Evolutionary conservation across 2,797 vertebrate species (phyloP), one percentile per base, ranked within the genome.

Genomic region (Characodon lateralis): DNA sequence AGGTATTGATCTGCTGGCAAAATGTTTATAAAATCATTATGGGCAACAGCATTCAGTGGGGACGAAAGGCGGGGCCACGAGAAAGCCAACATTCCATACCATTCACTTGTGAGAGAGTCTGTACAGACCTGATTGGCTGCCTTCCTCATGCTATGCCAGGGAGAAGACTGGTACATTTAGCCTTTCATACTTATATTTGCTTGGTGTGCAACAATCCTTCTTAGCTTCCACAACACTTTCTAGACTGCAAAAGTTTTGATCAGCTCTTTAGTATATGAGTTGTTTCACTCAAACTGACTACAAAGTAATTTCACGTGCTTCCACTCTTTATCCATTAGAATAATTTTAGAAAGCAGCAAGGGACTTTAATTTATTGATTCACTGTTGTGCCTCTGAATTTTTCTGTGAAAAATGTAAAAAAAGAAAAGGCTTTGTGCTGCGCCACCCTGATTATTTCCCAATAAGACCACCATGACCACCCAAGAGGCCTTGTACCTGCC

Each of bases 11-110:
- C 97, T 95, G 96, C 93, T 96, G 97, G 96, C 95, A 96, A 99
- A 99, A 99, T 98, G 98, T 99, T 99, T 99, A 98, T 98, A 98
- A 98, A 98, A 99, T 98, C 97, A 97, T 98, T 95, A 94, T 91
- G 93, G 95, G 95, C 93, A 95, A 94, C 93, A 89, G 93, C 87
- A 85, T 87, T 92, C 89, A 88, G 90, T 56, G 39, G 81, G 82
- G 82, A 89, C 81, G 83, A 90, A 89, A 89, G 93, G 93, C 85
- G 89, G 86, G 84, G 89, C 81, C 88, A 96, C 56, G 50, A 84
- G 89, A 91, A 91, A 92, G 91, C 91, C 92, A 85, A 78, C 74
- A 81, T 96, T 89, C 90, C 87, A 89, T 93, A 95, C 94, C 94
- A 96, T 95, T 94, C 90, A 80, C 91, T 90, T 90, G 86, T 89